Conservation (phyloP, 2,888 invertebrate species). For the Lydus trimaculatus region DNA sequence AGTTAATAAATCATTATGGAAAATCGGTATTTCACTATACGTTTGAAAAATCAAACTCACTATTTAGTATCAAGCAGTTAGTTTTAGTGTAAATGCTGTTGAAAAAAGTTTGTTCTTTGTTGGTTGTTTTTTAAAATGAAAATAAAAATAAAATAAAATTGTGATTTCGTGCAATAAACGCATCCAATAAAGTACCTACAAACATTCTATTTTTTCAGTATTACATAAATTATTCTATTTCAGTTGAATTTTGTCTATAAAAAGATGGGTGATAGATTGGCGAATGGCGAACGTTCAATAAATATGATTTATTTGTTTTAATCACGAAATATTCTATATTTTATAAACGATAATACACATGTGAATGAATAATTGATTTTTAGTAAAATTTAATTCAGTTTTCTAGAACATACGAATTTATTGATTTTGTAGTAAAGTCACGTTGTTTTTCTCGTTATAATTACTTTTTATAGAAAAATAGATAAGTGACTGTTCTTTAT, state of each 20-base stretch:
- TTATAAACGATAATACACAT: neutral
- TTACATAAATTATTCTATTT: conserved; percentile 29
- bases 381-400: neutral
- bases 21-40: neutral
- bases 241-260: conserved; percentile 11
- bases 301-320: conserved; percentile 18
- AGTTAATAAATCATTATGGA: conserved; percentile 19
- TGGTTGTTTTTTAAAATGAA: conserved; percentile 14
- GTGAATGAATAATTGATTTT: neutral
- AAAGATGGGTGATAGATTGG: conserved; percentile 4
- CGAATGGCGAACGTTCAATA: conserved; percentile 13
- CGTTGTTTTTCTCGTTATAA: neutral
- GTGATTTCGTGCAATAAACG: conserved; percentile 19
- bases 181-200: conserved; percentile 8
- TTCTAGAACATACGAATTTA: neutral
- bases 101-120: conserved; percentile 8
- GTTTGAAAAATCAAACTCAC: neutral
- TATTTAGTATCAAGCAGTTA: conserved; percentile 12
- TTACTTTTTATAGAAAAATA: neutral
- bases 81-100: conserved; percentile 17
- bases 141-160: neutral
- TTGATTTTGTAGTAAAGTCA: conserved; percentile 1
- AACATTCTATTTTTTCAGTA: conserved; percentile 14
- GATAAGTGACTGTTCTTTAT: too few species aligned
- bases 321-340: conserved; percentile 11